These are phyloP conservation scores for Portevinia maculata DNA, from an alignment of 2,888 invertebrate species.

Conservation along the genomic window DNA sequence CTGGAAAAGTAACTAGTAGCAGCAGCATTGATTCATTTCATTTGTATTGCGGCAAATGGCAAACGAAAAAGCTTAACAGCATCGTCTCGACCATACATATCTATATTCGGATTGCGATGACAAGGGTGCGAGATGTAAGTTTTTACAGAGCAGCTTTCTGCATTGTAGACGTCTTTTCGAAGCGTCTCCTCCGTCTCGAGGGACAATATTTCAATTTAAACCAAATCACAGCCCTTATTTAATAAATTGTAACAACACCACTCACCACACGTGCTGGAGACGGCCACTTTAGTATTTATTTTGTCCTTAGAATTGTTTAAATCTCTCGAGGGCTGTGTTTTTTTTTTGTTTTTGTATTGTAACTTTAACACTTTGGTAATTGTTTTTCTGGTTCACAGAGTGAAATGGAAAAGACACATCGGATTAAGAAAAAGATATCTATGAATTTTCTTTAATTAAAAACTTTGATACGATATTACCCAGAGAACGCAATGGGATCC, in stretches of 20 bases:
- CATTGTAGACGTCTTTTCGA: not conserved
- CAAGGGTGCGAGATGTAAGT: not conserved
- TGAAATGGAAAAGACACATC: constrained; percentile 11
- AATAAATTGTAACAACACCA: constrained; percentile 49
- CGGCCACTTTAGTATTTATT: constrained; percentile 39
- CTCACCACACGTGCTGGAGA: constrained; percentile 54
- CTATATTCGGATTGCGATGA: no score
- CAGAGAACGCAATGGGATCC: constrained; percentile 4
- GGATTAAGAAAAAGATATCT: constrained; percentile 44
- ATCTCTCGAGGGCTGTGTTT: not conserved
- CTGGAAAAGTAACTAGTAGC: constrained; percentile 3
- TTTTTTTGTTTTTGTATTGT: not conserved
- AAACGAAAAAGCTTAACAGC: constrained; percentile 22
- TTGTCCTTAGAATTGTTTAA: constrained; percentile 7
- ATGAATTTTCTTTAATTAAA: constrained; percentile 67
- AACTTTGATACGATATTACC: constrained; percentile 60
- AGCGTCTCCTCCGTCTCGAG: not conserved
- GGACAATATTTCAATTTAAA: constrained; percentile 25
- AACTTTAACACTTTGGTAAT: constrained; percentile 12
- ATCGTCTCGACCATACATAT: not conserved
- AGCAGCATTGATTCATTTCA: constrained; percentile 18
- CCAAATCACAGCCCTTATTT: constrained; percentile 44
- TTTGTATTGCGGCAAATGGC: constrained; percentile 8
- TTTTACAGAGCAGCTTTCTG: not conserved
- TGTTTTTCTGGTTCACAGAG: constrained; percentile 9